Percentiles rank a stretch among this genome's conserved stretches.
Evolutionary conservation across 2,888 invertebrate genomes (phyloP).

Genomic region (Chaetoderma sp.): DNA sequence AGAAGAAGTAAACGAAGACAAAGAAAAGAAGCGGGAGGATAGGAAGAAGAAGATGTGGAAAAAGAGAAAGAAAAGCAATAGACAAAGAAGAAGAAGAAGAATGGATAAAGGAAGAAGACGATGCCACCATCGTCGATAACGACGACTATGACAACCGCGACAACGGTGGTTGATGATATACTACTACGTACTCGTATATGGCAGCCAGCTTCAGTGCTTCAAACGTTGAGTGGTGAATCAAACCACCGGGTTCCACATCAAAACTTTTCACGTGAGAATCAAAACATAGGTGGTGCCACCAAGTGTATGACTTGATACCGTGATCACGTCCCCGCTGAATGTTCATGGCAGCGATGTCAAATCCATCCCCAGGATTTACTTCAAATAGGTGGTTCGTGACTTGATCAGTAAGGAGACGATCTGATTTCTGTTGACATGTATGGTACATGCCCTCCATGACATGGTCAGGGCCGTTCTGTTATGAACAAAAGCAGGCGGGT

Average conservation of each 20-base stretch:
- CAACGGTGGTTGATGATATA: too few relatives aligned
- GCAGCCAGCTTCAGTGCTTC: too few relatives aligned
- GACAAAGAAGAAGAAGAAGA: too few relatives aligned
- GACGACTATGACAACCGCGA: too few relatives aligned
- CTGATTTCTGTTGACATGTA: not conserved
- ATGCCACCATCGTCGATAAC: too few relatives aligned
- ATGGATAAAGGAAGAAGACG: too few relatives aligned
- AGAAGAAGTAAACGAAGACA: too few relatives aligned
- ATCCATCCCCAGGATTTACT: not conserved
- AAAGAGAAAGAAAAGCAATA: too few relatives aligned
- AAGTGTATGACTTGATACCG: conserved; percentile 3
- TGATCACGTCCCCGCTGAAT: conserved; percentile 13
- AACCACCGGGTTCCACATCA: not conserved
- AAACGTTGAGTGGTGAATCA: not conserved
- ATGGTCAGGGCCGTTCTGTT: not conserved
- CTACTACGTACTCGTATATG: too few relatives aligned
- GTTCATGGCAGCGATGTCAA: conserved; percentile 9
- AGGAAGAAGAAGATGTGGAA: too few relatives aligned
- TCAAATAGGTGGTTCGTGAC: conserved; percentile 4
- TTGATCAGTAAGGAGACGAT: not conserved
- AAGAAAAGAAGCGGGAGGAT: too few relatives aligned
- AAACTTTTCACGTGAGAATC: not conserved
- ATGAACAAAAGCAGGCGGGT: too few relatives aligned
- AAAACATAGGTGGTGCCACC: not conserved
- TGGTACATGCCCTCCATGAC: not conserved